phyloP scores from a whole-genome alignment of 2,797 vertebrate genomes.

The Sebastes baramenuke region DNA sequence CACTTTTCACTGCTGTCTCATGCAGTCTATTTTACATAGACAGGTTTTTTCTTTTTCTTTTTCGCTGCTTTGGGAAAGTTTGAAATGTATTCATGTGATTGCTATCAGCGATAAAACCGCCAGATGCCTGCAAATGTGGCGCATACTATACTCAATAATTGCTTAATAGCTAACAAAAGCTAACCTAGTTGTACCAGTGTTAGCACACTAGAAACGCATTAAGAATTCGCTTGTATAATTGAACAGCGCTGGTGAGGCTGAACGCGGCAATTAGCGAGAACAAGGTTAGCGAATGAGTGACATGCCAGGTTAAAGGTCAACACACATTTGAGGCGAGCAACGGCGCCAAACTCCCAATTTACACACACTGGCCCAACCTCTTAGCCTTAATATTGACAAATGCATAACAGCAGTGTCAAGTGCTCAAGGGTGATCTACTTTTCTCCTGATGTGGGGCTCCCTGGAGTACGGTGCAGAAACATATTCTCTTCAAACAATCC shows the following conservation, averaged over 20 bases:
- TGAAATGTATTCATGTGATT: background rate
- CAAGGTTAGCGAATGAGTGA: constrained; percentile 66
- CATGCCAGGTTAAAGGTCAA: constrained; percentile 74
- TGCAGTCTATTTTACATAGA: background rate
- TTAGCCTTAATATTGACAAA: constrained; percentile 89
- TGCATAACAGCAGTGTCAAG: constrained; percentile 86
- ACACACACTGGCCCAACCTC: constrained; percentile 73
- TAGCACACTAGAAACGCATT: background rate
- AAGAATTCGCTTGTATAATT: constrained; percentile 20
- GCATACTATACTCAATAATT: background rate
- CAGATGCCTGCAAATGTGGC: background rate
- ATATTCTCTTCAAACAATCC: constrained; percentile 94
- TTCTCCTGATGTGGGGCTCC: constrained; percentile 86
- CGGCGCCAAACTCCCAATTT: constrained; percentile 74
- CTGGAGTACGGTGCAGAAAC: constrained; percentile 88
- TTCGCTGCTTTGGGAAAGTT: background rate
- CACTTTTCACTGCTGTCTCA: constrained; percentile 30
- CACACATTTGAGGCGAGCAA: constrained; percentile 55
- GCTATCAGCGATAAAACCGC: background rate
- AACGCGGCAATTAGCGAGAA: constrained; percentile 72
- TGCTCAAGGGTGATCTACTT: constrained; percentile 86
- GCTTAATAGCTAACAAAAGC: background rate
- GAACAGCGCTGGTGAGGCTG: constrained; percentile 15
- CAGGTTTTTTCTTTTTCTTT: background rate
- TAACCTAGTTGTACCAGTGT: background rate